A percentile compares a stretch with the other conserved stretches of the same genome.
Evolutionary conservation across 2,888 invertebrate species (phyloP).

Genomic region (Cerceris ruficornis): DNA sequence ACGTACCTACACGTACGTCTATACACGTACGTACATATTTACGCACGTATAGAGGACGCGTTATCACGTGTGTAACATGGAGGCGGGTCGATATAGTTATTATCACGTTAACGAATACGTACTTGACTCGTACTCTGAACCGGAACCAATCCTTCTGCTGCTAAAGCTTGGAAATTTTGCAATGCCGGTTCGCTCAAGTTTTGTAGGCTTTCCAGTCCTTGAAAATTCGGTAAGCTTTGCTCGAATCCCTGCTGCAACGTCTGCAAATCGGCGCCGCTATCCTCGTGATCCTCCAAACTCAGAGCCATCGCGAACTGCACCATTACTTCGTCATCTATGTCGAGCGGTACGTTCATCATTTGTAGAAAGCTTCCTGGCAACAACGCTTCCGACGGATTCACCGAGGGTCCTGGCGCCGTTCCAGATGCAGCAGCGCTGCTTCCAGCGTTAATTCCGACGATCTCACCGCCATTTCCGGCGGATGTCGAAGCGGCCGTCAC

Average conservation of each 20-base stretch:
- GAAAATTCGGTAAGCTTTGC: conserved; percentile 79
- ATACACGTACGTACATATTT: too few species aligned
- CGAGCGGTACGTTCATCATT: conserved; percentile 94
- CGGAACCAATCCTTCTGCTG: conserved; percentile 76
- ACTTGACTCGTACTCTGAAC: conserved; percentile 68
- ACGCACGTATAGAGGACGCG: too few species aligned
- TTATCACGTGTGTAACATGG: too few species aligned
- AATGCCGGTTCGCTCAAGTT: conserved; percentile 80
- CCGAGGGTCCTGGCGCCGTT: conserved; percentile 63
- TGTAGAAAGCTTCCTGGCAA: conserved; percentile 87
- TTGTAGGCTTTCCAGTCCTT: conserved; percentile 82
- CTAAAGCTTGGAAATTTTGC: conserved; percentile 83
- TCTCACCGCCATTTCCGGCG: background rate
- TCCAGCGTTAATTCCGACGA: background rate
- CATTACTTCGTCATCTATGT: conserved; percentile 98
- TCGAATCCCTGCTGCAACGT: conserved; percentile 82
- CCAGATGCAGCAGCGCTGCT: conserved; percentile 45
- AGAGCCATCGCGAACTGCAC: conserved; percentile 97
- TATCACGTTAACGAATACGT: background rate
- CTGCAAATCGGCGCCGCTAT: conserved; percentile 82
- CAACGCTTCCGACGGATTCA: conserved; percentile 77
- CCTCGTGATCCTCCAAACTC: conserved; percentile 93
- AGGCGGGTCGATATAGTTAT: too few species aligned
- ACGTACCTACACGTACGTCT: too few species aligned
- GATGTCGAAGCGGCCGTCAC: too few species aligned